Base-by-base conservation (phyloP, 2,888 invertebrate genomes). In the Machimus rusticus region DNA sequence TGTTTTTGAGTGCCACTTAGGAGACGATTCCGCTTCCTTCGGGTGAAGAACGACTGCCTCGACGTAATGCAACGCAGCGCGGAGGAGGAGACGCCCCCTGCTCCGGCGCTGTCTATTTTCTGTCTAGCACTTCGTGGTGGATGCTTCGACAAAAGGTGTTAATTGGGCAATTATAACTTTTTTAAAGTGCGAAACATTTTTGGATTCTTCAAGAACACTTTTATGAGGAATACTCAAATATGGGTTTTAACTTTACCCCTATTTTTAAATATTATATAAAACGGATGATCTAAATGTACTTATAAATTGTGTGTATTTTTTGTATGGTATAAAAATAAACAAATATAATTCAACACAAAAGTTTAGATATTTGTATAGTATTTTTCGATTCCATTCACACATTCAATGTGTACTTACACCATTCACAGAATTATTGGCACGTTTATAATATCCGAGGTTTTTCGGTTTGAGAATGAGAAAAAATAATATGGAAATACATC, bases 1-100 rank as follows among this genome's bases (percentile, higher is more conserved):
- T 79, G 79, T 55, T 82, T 82, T 82, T 34, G 82, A 82, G 82
- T 82, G 82, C 34, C 82, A 82, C 82, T 82, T 82, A 57, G 19
- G 12, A 55, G 34, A 34, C 37, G 51, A 37, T 51, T 82, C 37
- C 31, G 79, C n/a, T 51, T 79, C 31, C 31, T 14, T 79, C 31
- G 23, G n/a, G n/a, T 51, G 79, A 51, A 31, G 79, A 66, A 66
- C 19, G 66, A 23, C 66, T 66, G 23, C 66, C 12, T 23, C 28
- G 23, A 66, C 28, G 31, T 39, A 39, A 51, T 79, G 51, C 79
- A 79, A 78, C 19, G 39, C 23, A 23, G 5, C 51, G 79, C 9
- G 28, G 51, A 1, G 16, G 43, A 78, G 79, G 51, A 51, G 51
- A 16, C 37, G 31, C 3, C 16, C 16, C 37, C 16, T n/a, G 9